Evolutionary conservation across 2,797 vertebrate genomes (phyloP), one percentile per base, ranked within the genome.

Genomic region (Phyllotis vaccarum): DNA sequence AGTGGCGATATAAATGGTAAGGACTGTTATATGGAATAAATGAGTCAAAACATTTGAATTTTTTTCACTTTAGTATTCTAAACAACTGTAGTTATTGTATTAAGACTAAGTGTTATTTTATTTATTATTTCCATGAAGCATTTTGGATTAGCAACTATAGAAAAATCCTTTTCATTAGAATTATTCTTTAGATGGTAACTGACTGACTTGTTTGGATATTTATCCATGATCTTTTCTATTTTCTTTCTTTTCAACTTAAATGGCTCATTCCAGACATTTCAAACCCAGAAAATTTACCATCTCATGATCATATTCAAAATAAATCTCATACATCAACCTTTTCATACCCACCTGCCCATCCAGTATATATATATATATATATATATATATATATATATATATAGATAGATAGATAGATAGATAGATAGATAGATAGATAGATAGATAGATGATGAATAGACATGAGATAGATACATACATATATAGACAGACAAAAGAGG

Each of bases 1-100:
- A 96, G 64, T 91, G 79, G 79, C 76, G 85, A 91, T 95, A 94
- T 95, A 96, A 96, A 94, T 97, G 90, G 88, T 92, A 95, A 94
- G 85, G 46, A 83, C 83, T 94, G 81, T 80, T 96, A 80, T 49
- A 79, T 82, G 60, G 60, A 96, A 96, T 91, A 93, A 94, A 89
- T 95, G 90, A 95, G 60, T 72, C 86, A 93, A 91, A 93, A 86
- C 40, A 89, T 89, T 97, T 89, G 52, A 90, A 95, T 52, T 54
- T 66, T 87, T 83, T 80, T 49, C 3, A 74, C 27, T 86, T 96
- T 72, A 95, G 83, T 83, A 21, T 90, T 96, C 46, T 92, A 2
- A 89, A 64, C 7, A 92, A 75, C 34, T 54, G 19, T 89, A 74
- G 56, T 89, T 96, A 43, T 78, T 96, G 91, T 94, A 90, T 72